Evolutionary conservation across 2,113 vertebrate species (phyloP).

Genomic region (Ramphastos sulfuratus): DNA sequence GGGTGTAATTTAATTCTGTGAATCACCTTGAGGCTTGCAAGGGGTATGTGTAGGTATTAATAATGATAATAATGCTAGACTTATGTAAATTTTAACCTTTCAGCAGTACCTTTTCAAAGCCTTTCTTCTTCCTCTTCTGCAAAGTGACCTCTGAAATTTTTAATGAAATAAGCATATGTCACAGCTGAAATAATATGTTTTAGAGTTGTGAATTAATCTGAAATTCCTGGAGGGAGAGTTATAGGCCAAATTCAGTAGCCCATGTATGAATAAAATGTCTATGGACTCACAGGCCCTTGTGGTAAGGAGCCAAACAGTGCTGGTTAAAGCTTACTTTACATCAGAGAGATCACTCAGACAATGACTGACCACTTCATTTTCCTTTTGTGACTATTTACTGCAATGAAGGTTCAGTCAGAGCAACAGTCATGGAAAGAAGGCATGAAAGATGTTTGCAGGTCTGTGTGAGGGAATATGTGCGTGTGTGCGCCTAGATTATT

Average conservation of each 20-base stretch:
- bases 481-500: background rate
- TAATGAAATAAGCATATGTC: slow-evolving; percentile 14
- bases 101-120: background rate
- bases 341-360: background rate
- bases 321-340: background rate
- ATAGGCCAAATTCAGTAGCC: background rate
- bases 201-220: background rate
- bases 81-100: slow-evolving; percentile 66
- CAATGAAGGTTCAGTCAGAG: background rate
- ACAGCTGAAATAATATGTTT: background rate
- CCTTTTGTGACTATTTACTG: background rate
- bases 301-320: background rate
- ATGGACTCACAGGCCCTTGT: background rate
- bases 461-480: too few species aligned
- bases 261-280: background rate
- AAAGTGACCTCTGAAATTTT: slow-evolving; percentile 5
- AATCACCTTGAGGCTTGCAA: slow-evolving; percentile 25
- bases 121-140: slow-evolving; percentile 16
- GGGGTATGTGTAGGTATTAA: slow-evolving; percentile 31
- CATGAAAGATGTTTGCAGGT: background rate
- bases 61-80: slow-evolving; percentile 26
- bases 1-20: slow-evolving; percentile 13
- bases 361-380: background rate
- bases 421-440: background rate
- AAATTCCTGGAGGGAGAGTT: background rate